Conservation (phyloP, 1,140 invertebrate species). For the Papilio machaon region DNA sequence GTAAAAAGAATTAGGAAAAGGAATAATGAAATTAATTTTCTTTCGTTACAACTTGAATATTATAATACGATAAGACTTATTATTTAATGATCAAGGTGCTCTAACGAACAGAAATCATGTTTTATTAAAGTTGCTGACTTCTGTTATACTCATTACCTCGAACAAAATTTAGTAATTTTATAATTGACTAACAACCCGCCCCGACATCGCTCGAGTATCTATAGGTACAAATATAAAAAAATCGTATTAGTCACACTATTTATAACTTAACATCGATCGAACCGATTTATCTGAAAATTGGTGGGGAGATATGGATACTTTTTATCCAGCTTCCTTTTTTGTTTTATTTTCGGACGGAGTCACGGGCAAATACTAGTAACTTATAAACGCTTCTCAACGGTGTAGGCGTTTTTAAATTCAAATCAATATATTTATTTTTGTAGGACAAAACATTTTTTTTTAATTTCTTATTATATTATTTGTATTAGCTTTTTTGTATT, state of each 20-base stretch:
- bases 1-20: not conserved
- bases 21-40: conserved; percentile 1
- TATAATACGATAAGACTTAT: conserved; percentile 2
- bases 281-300: no score
- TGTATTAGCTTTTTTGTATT: no score
- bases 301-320: no score
- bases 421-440: no score
- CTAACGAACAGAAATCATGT: not conserved
- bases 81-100: not conserved
- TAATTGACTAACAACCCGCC: not conserved
- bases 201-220: not conserved
- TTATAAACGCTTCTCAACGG: no score
- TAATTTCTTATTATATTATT: no score
- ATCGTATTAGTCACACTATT: no score
- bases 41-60: not conserved
- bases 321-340: no score
- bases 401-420: no score
- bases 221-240: not conserved
- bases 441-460: no score
- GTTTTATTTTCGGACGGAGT: no score
- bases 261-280: not conserved
- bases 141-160: not conserved
- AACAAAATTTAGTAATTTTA: not conserved
- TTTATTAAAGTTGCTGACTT: not conserved
- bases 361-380: no score